These are phyloP conservation scores for Electrophaes corylata DNA, from an alignment of 2,888 invertebrate genomes.

Conservation along the genomic window DNA sequence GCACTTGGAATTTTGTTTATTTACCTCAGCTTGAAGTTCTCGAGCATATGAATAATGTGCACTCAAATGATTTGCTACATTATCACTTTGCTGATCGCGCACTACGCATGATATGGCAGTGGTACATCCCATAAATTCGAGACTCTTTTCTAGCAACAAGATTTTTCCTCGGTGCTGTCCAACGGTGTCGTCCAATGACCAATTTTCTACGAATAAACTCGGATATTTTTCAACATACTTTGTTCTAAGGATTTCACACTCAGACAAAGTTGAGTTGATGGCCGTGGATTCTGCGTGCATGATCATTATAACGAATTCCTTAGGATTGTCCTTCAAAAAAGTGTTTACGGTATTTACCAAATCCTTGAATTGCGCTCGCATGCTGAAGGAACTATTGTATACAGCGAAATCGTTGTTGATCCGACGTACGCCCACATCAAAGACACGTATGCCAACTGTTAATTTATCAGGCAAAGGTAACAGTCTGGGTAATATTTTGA, in stretches of 20 bases:
- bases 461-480: background rate
- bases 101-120: background rate
- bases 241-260: conserved; percentile 1
- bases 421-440: conserved; percentile 1
- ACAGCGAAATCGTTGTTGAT: conserved; percentile 1
- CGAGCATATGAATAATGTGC: background rate
- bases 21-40: conserved; percentile 1
- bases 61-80: background rate
- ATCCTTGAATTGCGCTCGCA: conserved; percentile 2
- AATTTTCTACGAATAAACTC: background rate
- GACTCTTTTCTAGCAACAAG: conserved; percentile 1
- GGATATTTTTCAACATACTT: conserved; percentile 1
- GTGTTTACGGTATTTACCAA: background rate
- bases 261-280: background rate
- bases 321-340: background rate
- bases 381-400: conserved; percentile 3
- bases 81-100: background rate
- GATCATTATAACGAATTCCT: conserved; percentile 1
- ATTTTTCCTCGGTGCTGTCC: conserved; percentile 2
- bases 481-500: background rate
- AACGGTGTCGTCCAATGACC: conserved; percentile 1
- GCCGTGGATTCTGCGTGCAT: background rate
- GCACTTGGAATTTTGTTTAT: conserved; percentile 3
- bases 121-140: background rate
- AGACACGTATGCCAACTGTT: background rate